These are phyloP conservation scores for Malacosoma neustria DNA, from an alignment of 2,888 invertebrate genomes.

Conservation along the genomic window DNA sequence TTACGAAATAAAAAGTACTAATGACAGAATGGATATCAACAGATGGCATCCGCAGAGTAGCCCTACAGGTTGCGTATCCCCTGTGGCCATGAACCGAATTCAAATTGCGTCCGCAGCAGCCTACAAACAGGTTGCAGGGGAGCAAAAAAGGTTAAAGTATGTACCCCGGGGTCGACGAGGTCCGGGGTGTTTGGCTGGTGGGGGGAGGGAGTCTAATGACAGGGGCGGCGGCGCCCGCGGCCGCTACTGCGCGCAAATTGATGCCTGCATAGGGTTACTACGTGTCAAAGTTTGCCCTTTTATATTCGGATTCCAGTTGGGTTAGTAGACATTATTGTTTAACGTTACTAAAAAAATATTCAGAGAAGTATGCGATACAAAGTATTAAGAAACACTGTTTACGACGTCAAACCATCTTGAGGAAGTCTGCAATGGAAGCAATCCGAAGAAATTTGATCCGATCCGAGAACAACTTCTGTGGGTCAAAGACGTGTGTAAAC, in stretches of 20 bases:
- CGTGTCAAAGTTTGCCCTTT: not conserved
- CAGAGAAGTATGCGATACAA: too few species aligned
- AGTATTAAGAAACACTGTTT: too few species aligned
- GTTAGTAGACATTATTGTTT: not conserved
- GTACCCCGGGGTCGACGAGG: constrained; percentile 34
- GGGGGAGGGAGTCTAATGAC: constrained; percentile 56
- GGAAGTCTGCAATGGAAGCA: too few species aligned
- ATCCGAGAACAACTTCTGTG: too few species aligned
- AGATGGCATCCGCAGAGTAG: constrained; percentile 5
- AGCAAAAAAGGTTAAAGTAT: constrained; percentile 74
- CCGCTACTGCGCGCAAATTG: constrained; percentile 72
- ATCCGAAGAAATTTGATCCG: too few species aligned
- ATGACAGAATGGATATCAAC: too few species aligned
- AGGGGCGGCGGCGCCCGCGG: constrained; percentile 72
- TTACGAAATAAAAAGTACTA: too few species aligned
- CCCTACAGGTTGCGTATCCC: constrained; percentile 43
- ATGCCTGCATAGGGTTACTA: constrained; percentile 36
- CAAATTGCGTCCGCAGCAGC: constrained; percentile 63
- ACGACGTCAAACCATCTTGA: too few species aligned
- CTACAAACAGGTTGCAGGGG: constrained; percentile 68
- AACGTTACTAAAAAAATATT: too few species aligned
- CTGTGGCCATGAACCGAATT: constrained; percentile 68
- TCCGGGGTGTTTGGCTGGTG: constrained; percentile 16
- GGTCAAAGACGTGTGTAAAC: too few species aligned
- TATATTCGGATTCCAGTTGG: not conserved